Evolutionary conservation across 1,140 invertebrate genomes (phyloP).

Genomic region (Calephelis virginiensis): DNA sequence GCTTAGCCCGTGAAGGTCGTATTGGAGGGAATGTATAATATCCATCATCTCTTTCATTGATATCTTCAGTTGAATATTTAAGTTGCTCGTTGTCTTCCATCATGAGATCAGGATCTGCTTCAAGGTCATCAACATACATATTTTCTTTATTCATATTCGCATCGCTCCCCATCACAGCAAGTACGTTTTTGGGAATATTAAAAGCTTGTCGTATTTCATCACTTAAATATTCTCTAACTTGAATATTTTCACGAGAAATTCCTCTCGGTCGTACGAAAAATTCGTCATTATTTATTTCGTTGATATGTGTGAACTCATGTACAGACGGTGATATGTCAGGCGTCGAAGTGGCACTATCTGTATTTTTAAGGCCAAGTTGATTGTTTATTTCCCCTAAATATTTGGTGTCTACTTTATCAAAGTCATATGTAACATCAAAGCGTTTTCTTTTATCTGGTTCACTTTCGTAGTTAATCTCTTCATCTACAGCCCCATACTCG

Average conservation of each 20-base stretch:
- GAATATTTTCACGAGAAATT: constrained; percentile 89
- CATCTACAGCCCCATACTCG: constrained; percentile 58
- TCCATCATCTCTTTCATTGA: constrained; percentile 74
- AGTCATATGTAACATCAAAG: constrained; percentile 62
- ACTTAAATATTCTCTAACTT: constrained; percentile 86
- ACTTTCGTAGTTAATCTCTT: constrained; percentile 40
- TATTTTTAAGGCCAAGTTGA: constrained; percentile 34
- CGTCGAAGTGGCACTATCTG: constrained; percentile 38
- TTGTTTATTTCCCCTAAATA: constrained; percentile 49
- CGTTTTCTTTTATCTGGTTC: constrained; percentile 43
- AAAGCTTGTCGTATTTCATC: constrained; percentile 89
- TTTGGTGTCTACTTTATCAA: constrained; percentile 57
- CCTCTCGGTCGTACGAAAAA: constrained; percentile 89
- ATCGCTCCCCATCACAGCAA: constrained; percentile 79
- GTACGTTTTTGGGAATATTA: constrained; percentile 81
- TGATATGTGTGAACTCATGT: constrained; percentile 79
- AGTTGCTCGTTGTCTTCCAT: constrained; percentile 65
- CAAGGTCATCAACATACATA: constrained; percentile 57
- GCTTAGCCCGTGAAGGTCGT: constrained; percentile 69
- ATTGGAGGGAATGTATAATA: constrained; percentile 77
- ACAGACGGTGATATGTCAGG: constrained; percentile 56
- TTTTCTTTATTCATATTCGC: constrained; percentile 53
- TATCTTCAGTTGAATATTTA: constrained; percentile 58
- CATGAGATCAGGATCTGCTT: constrained; percentile 58
- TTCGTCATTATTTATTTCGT: constrained; percentile 92